Evolutionary conservation across 2,797 vertebrate species (phyloP), one percentile per base, ranked within the genome.

Genomic region (Pitangus sulphuratus): DNA sequence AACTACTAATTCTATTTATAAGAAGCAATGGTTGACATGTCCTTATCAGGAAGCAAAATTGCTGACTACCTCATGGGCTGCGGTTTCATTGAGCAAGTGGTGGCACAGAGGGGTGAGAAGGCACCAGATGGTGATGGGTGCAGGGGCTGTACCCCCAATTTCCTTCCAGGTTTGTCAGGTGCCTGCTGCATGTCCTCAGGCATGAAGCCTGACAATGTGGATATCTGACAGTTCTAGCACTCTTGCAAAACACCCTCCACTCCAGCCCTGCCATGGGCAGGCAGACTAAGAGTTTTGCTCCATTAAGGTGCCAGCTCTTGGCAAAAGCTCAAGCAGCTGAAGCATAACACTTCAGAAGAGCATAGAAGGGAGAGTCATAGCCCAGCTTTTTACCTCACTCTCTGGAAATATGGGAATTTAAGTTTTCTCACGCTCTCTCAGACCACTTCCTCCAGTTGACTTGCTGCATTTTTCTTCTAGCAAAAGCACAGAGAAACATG

Each of bases 261-360:
- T 39, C 40, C 47, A 87, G 77, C n/a, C 54, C 58, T 57, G 74
- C 62, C 26, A 54, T 2, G 2, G 80, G 22, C 65, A 75, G 28
- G 21, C 15, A 1, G 48, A 14, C 7, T 64, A 30, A 64, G 53
- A 45, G 39, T 33, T 94, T 82, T 92, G 47, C 78, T 93, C 62
- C 83, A 18, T 40, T 84, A 82, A 58, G 68, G 47, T 94, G 35
- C 33, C 62, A 72, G 44, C n/a, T 83, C 60, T 68, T 89, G 75
- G 95, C 71, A 61, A 91, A 82, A 39, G 31, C 58, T 89, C 68
- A 71, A 84, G 56, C 56, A 91, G 93, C 76, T 74, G 76, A 95
- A 87, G 71, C 44, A 11, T 7, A 88, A 65, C 84, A 42, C 85
- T 91, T 86, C 64, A 74, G 53, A 69, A 78, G 57, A 92, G 48